A percentile compares a stretch with the other conserved stretches of the same genome.
Evolutionary conservation across 2,797 vertebrate species (phyloP).

Genomic region (Avahi laniger): DNA sequence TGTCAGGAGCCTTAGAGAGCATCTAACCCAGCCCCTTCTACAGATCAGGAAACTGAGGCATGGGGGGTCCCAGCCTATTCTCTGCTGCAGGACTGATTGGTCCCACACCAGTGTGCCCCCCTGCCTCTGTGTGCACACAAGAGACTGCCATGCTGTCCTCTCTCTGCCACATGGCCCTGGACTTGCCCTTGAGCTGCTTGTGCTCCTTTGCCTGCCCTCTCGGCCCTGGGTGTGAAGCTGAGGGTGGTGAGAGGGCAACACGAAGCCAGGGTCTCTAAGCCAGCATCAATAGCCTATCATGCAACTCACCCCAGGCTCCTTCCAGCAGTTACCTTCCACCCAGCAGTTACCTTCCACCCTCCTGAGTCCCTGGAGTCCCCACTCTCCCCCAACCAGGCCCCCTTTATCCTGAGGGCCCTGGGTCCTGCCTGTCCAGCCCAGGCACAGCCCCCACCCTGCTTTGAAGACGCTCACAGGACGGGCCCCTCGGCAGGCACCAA

Average conservation of each 20-base stretch:
- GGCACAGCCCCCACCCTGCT: background rate
- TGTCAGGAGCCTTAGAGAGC: background rate
- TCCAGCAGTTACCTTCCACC: background rate
- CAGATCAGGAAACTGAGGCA: background rate
- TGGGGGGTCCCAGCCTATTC: background rate
- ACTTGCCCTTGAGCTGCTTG: background rate
- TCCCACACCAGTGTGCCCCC: background rate
- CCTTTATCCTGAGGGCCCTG: fast-evolving
- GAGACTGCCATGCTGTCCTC: background rate
- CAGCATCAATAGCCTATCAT: background rate
- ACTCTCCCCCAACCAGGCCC: background rate
- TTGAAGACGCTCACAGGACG: background rate
- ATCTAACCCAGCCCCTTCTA: background rate
- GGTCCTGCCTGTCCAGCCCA: background rate
- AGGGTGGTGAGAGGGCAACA: background rate
- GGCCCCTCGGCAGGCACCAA: background rate
- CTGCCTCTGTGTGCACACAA: background rate
- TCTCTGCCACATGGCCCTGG: background rate
- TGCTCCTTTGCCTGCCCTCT: background rate
- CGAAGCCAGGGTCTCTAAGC: background rate
- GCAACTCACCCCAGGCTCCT: background rate
- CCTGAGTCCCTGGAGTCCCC: background rate
- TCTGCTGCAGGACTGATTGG: background rate
- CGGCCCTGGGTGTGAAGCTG: background rate
- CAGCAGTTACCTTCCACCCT: background rate